Evolutionary conservation across 64 coral and sea anemone genomes (phyloP), one percentile per base, ranked within the genome.

Genomic region (Dendronephthya gigantea): DNA sequence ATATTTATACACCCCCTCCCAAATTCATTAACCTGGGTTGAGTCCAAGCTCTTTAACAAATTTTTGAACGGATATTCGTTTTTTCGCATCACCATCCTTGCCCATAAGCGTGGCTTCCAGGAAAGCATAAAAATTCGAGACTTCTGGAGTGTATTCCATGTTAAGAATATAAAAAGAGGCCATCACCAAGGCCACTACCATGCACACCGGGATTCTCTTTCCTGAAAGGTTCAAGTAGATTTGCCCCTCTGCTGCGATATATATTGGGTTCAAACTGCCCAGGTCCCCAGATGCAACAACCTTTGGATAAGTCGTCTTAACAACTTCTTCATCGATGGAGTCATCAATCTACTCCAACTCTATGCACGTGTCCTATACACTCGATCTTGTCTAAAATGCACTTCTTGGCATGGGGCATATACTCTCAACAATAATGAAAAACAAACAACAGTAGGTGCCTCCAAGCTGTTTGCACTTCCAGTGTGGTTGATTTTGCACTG

Each of bases 281-380:
- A 75, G 69, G 69, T 75, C 69, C 4, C 69, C 69, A 13, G 69
- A 75, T 16, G 69, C 69, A 1, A 75, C 7, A 27, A 75, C 34
- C 30, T 30, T 4, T 23, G 69, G 69, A 75, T 75, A 75, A 16
- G 35, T 75, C 4, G 69, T 7, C n/a, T 75, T 75, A 7, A 7
- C 30, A 8, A 75, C 69, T 75, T 75, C 69, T 34, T 37, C 35
- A 16, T 75, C 7, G 16, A 75, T 75, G 69, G 69, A 75, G n/a
- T 75, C 69, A 75, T 75, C 69, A 75, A 33, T 30, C 69, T 75
- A 29, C n/a, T n/a, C n/a, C n/a, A n/a, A n/a, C n/a, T n/a, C n/a
- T n/a, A n/a, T n/a, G n/a, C n/a, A n/a, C n/a, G n/a, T n/a, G n/a
- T n/a, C n/a, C n/a, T n/a, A n/a, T n/a, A n/a, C n/a, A n/a, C n/a